phyloP scores from a whole-genome alignment of 64 coral and sea anemone species.

The Anthopleura sola region DNA sequence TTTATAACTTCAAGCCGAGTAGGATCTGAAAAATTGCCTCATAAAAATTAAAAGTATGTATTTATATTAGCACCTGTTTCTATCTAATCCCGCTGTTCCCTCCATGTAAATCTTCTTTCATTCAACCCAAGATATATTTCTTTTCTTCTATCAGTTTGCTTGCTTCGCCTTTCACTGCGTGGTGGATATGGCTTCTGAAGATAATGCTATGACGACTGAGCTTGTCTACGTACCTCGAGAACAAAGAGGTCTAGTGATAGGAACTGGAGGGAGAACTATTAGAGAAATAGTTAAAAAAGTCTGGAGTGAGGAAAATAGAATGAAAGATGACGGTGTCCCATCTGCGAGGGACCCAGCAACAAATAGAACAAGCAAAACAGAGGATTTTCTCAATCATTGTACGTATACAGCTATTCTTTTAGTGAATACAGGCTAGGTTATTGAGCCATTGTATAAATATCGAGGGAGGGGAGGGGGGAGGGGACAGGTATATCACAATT shows the following conservation, averaged over 20 bases:
- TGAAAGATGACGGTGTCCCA: neutral
- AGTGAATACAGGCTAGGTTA: neutral
- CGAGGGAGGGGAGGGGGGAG: too few relatives aligned
- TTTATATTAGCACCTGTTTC: too few relatives aligned
- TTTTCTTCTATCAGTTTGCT: too few relatives aligned
- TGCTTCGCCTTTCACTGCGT: too few relatives aligned
- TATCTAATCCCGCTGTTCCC: too few relatives aligned
- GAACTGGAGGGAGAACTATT: neutral
- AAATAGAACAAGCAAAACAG: neutral
- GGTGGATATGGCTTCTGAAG: neutral
- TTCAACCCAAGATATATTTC: too few relatives aligned
- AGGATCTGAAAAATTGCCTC: too few relatives aligned
- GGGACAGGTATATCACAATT: too few relatives aligned
- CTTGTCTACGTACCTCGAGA: neutral
- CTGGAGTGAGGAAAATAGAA: neutral
- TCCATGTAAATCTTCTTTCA: too few relatives aligned
- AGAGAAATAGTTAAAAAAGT: neutral
- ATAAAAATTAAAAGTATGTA: too few relatives aligned
- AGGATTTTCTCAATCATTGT: neutral
- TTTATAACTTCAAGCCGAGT: too few relatives aligned
- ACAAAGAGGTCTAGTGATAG: neutral
- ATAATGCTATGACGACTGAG: neutral
- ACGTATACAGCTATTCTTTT: neutral
- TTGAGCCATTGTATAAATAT: too few relatives aligned
- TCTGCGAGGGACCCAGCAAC: slow-evolving; percentile 9